Conservation (phyloP, 2,797 vertebrate species). For the Synaphobranchus kaupii region DNA sequence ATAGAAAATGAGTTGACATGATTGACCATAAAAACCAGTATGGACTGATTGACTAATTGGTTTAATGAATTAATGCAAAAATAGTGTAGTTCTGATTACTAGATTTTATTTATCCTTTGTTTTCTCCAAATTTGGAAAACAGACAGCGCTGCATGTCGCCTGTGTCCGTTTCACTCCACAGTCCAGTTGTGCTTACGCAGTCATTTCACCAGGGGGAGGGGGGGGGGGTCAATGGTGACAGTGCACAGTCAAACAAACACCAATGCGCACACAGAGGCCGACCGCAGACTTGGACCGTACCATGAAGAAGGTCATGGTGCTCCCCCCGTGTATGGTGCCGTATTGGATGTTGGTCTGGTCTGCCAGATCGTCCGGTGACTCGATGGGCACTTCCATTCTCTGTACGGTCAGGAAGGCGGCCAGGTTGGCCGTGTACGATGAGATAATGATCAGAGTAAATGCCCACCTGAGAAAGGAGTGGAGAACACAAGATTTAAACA, state of each 20-base stretch:
- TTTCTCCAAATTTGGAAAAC: background rate
- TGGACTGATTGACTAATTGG: background rate
- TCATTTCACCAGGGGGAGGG: no score
- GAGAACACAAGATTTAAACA: background rate
- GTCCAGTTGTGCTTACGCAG: no score
- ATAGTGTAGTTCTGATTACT: background rate
- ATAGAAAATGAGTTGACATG: background rate
- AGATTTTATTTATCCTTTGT: background rate
- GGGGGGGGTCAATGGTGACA: no score
- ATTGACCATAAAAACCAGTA: background rate
- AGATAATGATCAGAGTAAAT: conserved; percentile 95
- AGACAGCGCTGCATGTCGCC: no score
- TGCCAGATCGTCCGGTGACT: conserved; percentile 88
- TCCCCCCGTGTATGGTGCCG: conserved; percentile 90
- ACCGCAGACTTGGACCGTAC: conserved; percentile 55
- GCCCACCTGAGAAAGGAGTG: conserved; percentile 80
- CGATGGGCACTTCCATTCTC: conserved; percentile 92
- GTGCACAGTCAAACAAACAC: background rate
- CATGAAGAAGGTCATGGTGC: conserved; percentile 97
- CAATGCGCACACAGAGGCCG: background rate
- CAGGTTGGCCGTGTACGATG: conserved; percentile 93
- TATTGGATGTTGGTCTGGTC: conserved; percentile 96
- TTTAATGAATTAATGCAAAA: background rate
- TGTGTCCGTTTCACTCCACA: no score
- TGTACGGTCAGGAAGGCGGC: conserved; percentile 93